A percentile compares a stretch with the other conserved stretches of the same genome.
phyloP scores from a whole-genome alignment of 1,140 invertebrate species.

The Ceratina calcarata region DNA sequence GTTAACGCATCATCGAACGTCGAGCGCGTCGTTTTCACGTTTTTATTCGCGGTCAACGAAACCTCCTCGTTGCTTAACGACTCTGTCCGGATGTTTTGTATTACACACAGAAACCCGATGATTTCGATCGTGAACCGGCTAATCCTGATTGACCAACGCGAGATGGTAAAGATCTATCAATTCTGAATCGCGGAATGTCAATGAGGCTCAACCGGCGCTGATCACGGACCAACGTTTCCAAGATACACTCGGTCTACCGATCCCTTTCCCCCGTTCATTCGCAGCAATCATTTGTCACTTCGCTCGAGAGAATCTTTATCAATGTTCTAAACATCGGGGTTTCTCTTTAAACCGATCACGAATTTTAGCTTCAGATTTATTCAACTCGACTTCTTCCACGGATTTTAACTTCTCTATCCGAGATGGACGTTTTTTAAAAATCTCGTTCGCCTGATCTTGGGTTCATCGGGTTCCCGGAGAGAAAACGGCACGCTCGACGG shows the following conservation, averaged over 20 bases:
- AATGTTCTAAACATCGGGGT: slow-evolving; percentile 12
- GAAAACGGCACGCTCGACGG: slow-evolving; percentile 44
- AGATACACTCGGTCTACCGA: slow-evolving; percentile 1
- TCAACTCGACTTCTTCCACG: not conserved
- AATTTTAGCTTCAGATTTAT: not conserved
- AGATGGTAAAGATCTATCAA: not conserved
- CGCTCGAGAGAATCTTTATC: slow-evolving; percentile 11
- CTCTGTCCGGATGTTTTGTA: slow-evolving; percentile 9
- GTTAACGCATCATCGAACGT: slow-evolving; percentile 26
- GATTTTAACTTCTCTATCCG: slow-evolving; percentile 12
- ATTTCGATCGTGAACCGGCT: not conserved
- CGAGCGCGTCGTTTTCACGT: slow-evolving; percentile 52
- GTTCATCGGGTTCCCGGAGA: too few relatives aligned
- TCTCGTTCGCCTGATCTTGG: not conserved
- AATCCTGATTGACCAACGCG: not conserved
- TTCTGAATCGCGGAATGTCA: not conserved
- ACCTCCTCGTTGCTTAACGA: not conserved
- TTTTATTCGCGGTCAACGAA: slow-evolving; percentile 12
- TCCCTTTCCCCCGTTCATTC: not conserved
- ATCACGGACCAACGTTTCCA: slow-evolving; percentile 21
- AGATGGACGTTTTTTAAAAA: not conserved
- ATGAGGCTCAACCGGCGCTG: not conserved
- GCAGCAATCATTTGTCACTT: not conserved
- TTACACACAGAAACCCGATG: not conserved
- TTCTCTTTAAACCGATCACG: slow-evolving; percentile 3